phyloP scores from a whole-genome alignment of 92 coral and sea anemone species.

The Phenganax marumi region DNA sequence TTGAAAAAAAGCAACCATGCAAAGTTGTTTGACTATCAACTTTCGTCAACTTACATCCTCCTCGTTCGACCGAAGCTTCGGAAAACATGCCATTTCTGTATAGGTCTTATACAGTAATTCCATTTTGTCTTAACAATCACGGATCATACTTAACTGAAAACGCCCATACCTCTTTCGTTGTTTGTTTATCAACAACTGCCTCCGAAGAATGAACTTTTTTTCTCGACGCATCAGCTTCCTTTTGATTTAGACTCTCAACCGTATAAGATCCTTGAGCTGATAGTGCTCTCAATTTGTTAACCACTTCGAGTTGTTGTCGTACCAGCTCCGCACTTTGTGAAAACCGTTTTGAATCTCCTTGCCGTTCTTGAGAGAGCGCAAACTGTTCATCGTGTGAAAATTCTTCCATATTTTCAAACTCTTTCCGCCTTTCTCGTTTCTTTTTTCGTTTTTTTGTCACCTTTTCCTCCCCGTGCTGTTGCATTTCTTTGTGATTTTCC shows the following conservation, averaged over 20 bases:
- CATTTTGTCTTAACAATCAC: neutral
- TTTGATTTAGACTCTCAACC: neutral
- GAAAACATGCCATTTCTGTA: no score
- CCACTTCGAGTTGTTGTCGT: slow-evolving; percentile 17
- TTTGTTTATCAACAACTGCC: neutral
- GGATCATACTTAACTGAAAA: neutral
- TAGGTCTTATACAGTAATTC: neutral
- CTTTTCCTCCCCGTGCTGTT: slow-evolving; percentile 64
- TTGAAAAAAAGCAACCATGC: no score
- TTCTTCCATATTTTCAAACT: no score
- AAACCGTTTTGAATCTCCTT: neutral
- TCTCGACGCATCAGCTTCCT: neutral
- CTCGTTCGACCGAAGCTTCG: no score
- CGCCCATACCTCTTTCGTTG: neutral
- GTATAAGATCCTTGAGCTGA: slow-evolving; percentile 7
- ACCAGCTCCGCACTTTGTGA: slow-evolving; percentile 12
- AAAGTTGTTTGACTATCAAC: no score
- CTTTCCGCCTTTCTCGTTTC: neutral
- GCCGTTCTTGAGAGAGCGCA: neutral
- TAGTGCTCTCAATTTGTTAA: neutral
- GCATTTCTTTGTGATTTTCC: slow-evolving; percentile 69
- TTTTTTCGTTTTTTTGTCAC: slow-evolving; percentile 27
- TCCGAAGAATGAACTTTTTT: neutral
- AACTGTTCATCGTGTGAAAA: neutral
- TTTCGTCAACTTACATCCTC: no score